Conservation (phyloP, 2,797 vertebrate genomes). For the Pteronotus mesoamericanus region DNA sequence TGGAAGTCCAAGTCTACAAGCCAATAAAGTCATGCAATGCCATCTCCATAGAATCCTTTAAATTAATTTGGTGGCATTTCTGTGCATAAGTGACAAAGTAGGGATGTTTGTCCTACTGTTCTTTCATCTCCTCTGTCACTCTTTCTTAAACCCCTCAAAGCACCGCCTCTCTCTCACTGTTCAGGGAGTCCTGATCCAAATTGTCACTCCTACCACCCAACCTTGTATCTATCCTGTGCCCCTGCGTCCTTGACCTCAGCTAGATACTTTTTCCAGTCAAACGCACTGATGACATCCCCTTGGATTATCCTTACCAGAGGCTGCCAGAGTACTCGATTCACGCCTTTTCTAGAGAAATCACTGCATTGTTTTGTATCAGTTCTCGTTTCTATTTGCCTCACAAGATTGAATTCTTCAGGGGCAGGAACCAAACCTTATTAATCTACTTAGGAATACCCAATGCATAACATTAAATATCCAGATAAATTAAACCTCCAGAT, state of each 20-base stretch:
- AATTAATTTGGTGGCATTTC: background rate
- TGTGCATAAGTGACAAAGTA: background rate
- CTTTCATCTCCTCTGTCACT: background rate
- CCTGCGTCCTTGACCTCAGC: fast-evolving
- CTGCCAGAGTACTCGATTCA: background rate
- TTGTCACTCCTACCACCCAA: background rate
- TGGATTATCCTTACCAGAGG: background rate
- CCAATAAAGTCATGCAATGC: background rate
- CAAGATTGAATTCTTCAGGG: background rate
- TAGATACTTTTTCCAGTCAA: background rate
- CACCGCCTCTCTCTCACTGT: background rate
- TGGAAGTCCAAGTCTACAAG: background rate
- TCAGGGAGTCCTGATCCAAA: background rate
- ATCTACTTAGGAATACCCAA: background rate
- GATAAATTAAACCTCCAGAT: background rate
- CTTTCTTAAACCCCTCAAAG: background rate
- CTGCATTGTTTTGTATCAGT: background rate
- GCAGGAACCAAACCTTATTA: background rate
- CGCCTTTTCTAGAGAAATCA: background rate
- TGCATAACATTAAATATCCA: background rate
- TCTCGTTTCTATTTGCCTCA: background rate
- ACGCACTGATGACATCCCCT: background rate
- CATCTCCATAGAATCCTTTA: background rate
- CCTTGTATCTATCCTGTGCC: background rate
- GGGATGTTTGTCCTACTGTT: background rate